These are phyloP conservation scores for Pedetes capensis DNA, from an alignment of 2,113 vertebrate species.

Conservation along the genomic window DNA sequence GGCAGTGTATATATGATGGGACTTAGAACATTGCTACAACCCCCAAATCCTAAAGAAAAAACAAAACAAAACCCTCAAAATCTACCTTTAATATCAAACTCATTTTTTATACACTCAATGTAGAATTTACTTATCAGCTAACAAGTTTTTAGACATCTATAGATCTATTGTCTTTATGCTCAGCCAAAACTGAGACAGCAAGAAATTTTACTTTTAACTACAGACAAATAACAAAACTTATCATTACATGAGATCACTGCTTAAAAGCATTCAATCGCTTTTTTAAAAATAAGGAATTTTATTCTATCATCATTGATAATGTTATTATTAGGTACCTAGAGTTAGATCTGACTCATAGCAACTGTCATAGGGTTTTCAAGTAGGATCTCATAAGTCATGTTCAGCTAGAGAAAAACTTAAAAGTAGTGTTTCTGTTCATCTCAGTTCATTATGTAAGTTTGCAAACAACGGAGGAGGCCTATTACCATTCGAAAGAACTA, in stretches of 20 bases:
- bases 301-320: neutral
- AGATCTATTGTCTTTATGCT: neutral
- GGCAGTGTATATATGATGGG: neutral
- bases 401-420: neutral
- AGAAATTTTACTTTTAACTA: neutral
- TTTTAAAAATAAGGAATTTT: neutral
- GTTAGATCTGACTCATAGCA: no score
- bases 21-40: neutral
- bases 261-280: neutral
- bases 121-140: neutral
- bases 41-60: neutral
- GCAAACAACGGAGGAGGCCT: neutral
- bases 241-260: neutral
- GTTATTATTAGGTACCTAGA: no score
- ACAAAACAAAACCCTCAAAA: neutral
- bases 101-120: neutral
- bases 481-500: neutral
- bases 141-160: neutral
- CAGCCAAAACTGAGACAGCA: neutral
- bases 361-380: no score
- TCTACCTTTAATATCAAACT: neutral
- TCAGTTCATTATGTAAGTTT: neutral
- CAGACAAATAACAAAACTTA: neutral
- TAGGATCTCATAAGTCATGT: neutral
- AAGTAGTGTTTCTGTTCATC: conserved; percentile 7